Conservation (phyloP, 2,113 vertebrate species). For the Tachysurus fulvidraco region DNA sequence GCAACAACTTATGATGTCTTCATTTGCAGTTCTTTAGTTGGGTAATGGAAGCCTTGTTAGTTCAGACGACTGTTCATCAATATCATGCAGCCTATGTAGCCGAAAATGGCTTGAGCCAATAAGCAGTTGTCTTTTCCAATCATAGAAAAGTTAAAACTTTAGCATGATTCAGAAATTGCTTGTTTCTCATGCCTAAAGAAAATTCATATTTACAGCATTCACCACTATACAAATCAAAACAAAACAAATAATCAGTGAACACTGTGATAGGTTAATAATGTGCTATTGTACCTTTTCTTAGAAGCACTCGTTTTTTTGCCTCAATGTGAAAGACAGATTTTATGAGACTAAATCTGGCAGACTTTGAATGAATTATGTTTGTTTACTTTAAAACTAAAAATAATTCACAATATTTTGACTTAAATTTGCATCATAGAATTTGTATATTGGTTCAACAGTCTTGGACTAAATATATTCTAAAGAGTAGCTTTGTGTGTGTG, state of each 20-base stretch:
- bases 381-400: too few relatives aligned
- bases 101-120: not conserved
- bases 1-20: slow-evolving; percentile 13
- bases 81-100: not conserved
- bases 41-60: not conserved
- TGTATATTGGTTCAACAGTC: not conserved
- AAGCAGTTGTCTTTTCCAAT: not conserved
- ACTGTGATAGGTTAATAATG: not conserved
- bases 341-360: too few relatives aligned
- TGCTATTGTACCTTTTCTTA: not conserved
- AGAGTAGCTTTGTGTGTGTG: too few relatives aligned
- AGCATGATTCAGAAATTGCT: not conserved
- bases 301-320: too few relatives aligned
- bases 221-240: not conserved
- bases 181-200: not conserved
- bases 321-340: too few relatives aligned
- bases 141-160: not conserved
- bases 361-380: not conserved
- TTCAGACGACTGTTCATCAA: slow-evolving; percentile 25
- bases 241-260: not conserved
- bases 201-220: not conserved
- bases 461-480: slow-evolving; percentile 6
- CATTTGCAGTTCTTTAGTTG: slow-evolving; percentile 13
- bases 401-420: not conserved
- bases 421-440: not conserved